These are phyloP conservation scores for Misgurnus anguillicaudatus DNA, from an alignment of 2,113 vertebrate species.

Conservation along the genomic window DNA sequence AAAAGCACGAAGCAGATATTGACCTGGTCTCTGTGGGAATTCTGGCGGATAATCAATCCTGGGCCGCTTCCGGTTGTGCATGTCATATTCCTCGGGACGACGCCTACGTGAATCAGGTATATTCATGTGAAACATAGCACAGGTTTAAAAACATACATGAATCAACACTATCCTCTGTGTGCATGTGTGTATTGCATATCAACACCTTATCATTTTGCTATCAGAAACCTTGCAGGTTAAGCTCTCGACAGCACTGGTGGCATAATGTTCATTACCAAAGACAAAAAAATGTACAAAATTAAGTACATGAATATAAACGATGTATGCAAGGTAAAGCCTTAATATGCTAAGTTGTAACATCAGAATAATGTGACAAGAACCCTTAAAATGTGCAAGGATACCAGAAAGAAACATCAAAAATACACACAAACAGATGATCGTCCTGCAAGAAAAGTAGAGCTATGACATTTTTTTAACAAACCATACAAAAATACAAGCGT, in stretches of 20 bases:
- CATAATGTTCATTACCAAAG: neutral
- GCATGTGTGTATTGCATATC: neutral
- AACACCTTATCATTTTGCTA: no score
- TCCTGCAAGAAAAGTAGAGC: no score
- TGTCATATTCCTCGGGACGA: constrained; percentile 98
- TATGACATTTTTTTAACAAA: no score
- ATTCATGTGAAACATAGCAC: constrained; percentile 66
- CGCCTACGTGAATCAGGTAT: constrained; percentile 94
- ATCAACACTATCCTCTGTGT: neutral
- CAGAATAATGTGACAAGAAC: no score
- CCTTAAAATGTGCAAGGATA: no score
- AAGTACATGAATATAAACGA: no score
- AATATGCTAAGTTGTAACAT: no score
- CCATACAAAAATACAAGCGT: no score
- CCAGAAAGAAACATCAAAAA: no score
- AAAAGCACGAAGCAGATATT: constrained; percentile 69
- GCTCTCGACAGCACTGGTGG: neutral
- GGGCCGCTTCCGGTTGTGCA: constrained; percentile 97
- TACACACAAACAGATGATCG: no score
- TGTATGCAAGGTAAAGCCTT: no score
- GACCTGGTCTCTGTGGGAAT: constrained; percentile 97
- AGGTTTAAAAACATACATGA: constrained; percentile 6
- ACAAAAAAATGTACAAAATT: no score
- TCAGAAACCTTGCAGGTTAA: neutral
- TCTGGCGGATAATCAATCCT: constrained; percentile 94